Percentiles rank a stretch among this genome's conserved stretches.
These are phyloP conservation scores for Lasaia peninsularis DNA, from an alignment of 1,140 invertebrate species.

Conservation along the genomic window DNA sequence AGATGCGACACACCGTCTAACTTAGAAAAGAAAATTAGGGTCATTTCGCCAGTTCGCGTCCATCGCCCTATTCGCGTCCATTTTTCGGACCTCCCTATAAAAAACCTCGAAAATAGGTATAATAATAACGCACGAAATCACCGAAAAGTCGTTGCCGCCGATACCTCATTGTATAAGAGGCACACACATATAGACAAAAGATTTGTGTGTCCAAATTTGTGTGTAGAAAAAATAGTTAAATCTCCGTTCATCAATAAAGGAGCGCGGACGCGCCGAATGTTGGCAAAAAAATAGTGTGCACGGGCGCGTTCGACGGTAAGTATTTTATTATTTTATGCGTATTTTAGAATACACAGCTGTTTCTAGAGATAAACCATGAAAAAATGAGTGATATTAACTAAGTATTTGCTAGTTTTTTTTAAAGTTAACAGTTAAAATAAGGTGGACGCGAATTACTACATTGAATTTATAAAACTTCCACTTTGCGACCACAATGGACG, in stretches of 20 bases:
- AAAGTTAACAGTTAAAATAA: conserved; percentile 19
- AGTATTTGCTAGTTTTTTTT: too few species aligned
- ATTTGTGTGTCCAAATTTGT: too few species aligned
- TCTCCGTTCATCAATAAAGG: not conserved
- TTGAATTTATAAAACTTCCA: conserved; percentile 23
- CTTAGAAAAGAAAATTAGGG: too few species aligned
- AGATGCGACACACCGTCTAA: too few species aligned
- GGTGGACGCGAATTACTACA: conserved; percentile 20
- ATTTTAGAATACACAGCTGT: conserved; percentile 18
- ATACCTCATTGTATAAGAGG: too few species aligned
- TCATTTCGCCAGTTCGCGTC: too few species aligned
- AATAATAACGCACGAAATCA: not conserved
- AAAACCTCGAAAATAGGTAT: too few species aligned
- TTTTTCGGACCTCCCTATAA: too few species aligned
- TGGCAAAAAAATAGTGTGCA: conserved; percentile 21
- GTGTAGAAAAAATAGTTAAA: not conserved
- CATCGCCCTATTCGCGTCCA: too few species aligned
- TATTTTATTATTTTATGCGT: conserved; percentile 18
- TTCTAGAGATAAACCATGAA: too few species aligned
- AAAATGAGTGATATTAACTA: too few species aligned
- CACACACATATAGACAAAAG: conserved; percentile 4
- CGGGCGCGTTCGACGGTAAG: conserved; percentile 13
- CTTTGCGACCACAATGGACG: conserved; percentile 11
- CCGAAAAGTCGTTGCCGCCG: too few species aligned
- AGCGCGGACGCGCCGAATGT: not conserved